Evolutionary conservation across 2,113 vertebrate species (phyloP), one percentile per base, ranked within the genome.

Genomic region (Natator depressus): DNA sequence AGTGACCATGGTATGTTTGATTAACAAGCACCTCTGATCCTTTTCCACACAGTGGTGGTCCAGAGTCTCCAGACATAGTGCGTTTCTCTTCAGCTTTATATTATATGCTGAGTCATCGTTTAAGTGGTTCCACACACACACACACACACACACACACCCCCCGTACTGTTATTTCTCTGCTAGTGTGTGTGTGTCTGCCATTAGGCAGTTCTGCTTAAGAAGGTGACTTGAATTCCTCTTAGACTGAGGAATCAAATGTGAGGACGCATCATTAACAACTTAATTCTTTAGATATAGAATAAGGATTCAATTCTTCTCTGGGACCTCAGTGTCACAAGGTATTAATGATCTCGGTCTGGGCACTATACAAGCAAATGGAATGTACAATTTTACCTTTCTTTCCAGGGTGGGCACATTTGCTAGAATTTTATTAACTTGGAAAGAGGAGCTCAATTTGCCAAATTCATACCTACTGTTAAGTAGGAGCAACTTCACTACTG

Each of bases 1-100:
- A 0, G 99, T 99, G 99, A 99, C 99, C 24, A 99, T 99, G 99
- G 99, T 99, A 97, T 54, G 80, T 69, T 78, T 12, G 6, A 1
- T 3, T n/a, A 94, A 65, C 13, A 50, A 53, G 51, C 5, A 75
- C 14, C 29, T 5, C 29, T 4, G 47, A 42, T 72, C 25, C 11
- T 54, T 55, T 25, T 8, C 24, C 50, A 22, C 35, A 0, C 35
- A 3, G 0, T 22, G 78, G 20, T 11, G 78, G 3, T 87, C 49
- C 80, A 22, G 53, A 54, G 8, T 54, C 9, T 38, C 35, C 35
- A 72, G 19, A 38, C 19, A 38, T 38, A 51, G 47, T 20, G 10
- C 19, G 38, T 9, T n/a, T 65, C 0, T 57, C 75, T 72, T 55
- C 11, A n/a, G 20, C 12, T 85, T 72, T 49, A 76, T 86, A 0